Conservation (phyloP, 2,113 vertebrate genomes). For the Ceyx melanurus region DNA sequence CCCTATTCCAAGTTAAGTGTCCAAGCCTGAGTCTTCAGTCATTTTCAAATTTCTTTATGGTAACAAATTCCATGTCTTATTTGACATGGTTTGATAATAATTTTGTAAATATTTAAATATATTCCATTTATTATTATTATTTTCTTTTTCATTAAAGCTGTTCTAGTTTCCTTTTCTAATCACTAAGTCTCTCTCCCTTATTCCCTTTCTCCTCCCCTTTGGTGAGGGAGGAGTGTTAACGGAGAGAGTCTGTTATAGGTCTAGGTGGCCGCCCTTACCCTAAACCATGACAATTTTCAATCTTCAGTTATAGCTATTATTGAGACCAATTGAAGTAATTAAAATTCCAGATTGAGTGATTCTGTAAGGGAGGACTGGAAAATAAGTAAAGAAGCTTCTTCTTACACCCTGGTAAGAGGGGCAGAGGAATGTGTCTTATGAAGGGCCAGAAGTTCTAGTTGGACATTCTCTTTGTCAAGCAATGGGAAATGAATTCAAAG, state of each 20-base stretch:
- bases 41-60: not conserved
- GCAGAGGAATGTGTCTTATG: not conserved
- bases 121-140: no score
- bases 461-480: not conserved
- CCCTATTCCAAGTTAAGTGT: not conserved
- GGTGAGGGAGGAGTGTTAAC: no score
- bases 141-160: no score
- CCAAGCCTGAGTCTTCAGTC: not conserved
- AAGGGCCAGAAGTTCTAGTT: not conserved
- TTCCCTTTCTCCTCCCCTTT: no score
- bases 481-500: not conserved
- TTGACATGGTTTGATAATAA: no score
- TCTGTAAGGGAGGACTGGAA: not conserved
- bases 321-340: not conserved
- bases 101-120: no score
- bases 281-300: not conserved
- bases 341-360: not conserved
- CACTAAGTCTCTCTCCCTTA: no score
- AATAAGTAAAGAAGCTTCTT: not conserved
- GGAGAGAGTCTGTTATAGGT: no score
- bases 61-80: not conserved
- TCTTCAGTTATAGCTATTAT: not conserved
- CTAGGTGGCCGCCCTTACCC: no score
- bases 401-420: rapidly evolving
- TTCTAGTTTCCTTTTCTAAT: no score